Conservation (phyloP, 2,888 invertebrate genomes). For the Craniophora ligustri region DNA sequence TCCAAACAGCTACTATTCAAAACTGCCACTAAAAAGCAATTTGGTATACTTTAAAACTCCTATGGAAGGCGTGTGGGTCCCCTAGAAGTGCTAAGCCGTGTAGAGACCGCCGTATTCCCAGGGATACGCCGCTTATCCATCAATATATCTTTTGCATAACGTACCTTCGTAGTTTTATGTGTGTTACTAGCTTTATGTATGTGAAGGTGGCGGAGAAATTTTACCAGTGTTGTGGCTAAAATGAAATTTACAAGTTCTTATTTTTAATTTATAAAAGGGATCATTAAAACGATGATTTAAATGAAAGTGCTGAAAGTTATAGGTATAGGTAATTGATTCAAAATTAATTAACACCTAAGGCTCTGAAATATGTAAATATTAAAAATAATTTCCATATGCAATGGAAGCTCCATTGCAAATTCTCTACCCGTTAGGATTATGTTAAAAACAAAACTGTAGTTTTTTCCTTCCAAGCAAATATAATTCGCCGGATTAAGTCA, state of each 20-base stretch:
- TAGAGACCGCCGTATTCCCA: slow-evolving; percentile 83
- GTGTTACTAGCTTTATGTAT: slow-evolving; percentile 42
- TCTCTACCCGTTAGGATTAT: no score
- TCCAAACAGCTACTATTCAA: slow-evolving; percentile 53
- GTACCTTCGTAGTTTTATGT: slow-evolving; percentile 56
- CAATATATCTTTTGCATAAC: slow-evolving; percentile 87
- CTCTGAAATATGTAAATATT: no score
- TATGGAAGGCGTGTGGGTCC: slow-evolving; percentile 56
- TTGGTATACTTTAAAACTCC: slow-evolving; percentile 73
- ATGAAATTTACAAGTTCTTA: background rate
- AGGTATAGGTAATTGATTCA: no score
- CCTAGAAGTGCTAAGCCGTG: slow-evolving; percentile 88
- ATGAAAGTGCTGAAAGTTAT: no score
- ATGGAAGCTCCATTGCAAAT: no score
- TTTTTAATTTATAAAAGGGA: no score
- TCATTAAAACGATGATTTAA: no score
- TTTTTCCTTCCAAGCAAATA: no score
- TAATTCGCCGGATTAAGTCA: no score
- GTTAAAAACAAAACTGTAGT: no score
- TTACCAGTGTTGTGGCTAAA: background rate
- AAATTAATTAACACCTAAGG: no score
- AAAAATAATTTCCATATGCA: no score
- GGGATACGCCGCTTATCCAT: slow-evolving; percentile 84
- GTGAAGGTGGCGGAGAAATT: background rate
- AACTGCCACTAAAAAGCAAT: slow-evolving; percentile 64